Conservation (phyloP, 2,888 invertebrate genomes). For the Biston betularia region DNA sequence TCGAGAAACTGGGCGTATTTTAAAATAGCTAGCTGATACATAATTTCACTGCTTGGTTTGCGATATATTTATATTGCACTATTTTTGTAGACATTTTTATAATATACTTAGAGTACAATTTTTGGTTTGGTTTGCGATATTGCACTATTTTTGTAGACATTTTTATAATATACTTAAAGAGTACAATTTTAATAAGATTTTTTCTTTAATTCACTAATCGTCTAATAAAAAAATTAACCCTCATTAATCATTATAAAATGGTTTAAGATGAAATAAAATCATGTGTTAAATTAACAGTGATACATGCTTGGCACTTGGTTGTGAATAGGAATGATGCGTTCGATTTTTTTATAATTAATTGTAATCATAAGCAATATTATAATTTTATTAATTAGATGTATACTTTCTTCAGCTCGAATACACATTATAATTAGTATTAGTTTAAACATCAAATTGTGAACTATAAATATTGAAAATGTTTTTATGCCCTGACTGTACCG, state of each 20-base stretch:
- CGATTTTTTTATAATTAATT: neutral
- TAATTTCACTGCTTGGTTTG: constrained; percentile 12
- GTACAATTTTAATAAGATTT: neutral
- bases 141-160: neutral
- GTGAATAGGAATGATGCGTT: neutral
- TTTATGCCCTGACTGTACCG: too few relatives aligned
- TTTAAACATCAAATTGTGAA: neutral
- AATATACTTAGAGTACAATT: too few relatives aligned
- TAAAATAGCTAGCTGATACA: constrained; percentile 5
- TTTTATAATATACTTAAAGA: neutral
- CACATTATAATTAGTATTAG: neutral
- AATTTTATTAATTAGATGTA: neutral
- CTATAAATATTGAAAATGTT: too few relatives aligned
- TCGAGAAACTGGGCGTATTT: neutral
- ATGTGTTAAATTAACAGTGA: neutral
- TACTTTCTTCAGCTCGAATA: neutral
- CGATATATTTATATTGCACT: neutral
- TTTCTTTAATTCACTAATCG: too few relatives aligned
- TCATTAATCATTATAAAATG: too few relatives aligned
- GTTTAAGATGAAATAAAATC: too few relatives aligned
- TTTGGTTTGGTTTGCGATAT: constrained; percentile 6
- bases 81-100: neutral
- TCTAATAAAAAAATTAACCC: neutral
- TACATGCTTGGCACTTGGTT: neutral
- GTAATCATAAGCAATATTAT: neutral